Percentiles rank a stretch among this genome's conserved stretches.
phyloP scores from a whole-genome alignment of 1,140 invertebrate species.

The Thaumatotibia leucotreta region DNA sequence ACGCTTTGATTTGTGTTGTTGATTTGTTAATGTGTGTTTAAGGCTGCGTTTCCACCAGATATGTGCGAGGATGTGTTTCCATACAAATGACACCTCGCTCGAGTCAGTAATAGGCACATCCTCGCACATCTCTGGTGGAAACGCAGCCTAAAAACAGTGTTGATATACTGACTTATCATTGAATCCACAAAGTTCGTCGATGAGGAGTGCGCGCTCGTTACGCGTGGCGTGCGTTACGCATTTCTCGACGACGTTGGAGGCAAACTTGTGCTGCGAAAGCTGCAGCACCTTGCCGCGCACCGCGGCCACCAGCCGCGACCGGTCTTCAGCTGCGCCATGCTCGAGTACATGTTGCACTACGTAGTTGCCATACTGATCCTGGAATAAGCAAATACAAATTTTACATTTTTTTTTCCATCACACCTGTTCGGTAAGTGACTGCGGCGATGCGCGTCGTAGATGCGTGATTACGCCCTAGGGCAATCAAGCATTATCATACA shows the following conservation, averaged over 20 bases:
- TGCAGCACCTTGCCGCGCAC: constrained; percentile 96
- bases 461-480: too few species aligned
- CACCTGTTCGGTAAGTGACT: too few species aligned
- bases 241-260: constrained; percentile 97
- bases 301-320: constrained; percentile 93
- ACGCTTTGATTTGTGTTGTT: background rate
- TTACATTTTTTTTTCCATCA: background rate
- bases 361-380: constrained; percentile 99
- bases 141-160: too few species aligned
- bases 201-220: constrained; percentile 90
- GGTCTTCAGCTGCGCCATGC: constrained; percentile 95
- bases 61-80: too few species aligned
- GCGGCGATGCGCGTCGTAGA: too few species aligned
- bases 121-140: too few species aligned
- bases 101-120: too few species aligned
- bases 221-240: constrained; percentile 95
- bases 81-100: too few species aligned
- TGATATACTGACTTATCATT: constrained; percentile 89
- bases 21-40: too few species aligned
- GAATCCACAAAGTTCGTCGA: constrained; percentile 95
- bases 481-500: too few species aligned
- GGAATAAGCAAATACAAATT: constrained; percentile 5
- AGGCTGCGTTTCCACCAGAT: too few species aligned
- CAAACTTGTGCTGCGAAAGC: constrained; percentile 99
- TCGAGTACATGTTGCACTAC: constrained; percentile 99